Conservation (phyloP, 64 coral and sea anemone species). For the Montipora capricornis region DNA sequence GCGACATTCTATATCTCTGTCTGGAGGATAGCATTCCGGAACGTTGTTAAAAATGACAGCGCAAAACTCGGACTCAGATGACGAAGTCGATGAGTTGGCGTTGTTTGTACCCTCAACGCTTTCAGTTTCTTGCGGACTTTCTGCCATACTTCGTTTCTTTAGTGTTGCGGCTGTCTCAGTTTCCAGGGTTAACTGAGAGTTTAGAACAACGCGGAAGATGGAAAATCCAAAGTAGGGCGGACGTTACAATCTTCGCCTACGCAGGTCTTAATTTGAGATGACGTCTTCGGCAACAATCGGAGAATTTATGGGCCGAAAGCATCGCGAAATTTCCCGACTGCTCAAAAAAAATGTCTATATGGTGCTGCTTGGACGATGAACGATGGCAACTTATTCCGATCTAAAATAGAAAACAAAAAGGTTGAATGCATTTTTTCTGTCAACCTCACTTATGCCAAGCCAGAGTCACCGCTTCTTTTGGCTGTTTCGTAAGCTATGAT, state of each 20-base stretch:
- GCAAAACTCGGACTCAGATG: constrained; percentile 73
- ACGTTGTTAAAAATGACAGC: constrained; percentile 92
- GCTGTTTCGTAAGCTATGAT: no score
- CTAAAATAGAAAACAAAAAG: no score
- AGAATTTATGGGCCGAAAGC: background rate
- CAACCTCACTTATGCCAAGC: no score
- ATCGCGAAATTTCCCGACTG: background rate
- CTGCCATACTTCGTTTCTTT: constrained; percentile 55
- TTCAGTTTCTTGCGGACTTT: constrained; percentile 38
- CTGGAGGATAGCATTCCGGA: constrained; percentile 77
- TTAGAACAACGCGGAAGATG: background rate
- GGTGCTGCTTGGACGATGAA: background rate
- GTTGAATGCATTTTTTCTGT: no score
- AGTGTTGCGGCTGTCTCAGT: background rate
- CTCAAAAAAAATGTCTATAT: background rate
- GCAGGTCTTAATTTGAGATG: background rate
- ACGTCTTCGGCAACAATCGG: constrained; percentile 16
- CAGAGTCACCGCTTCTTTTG: no score
- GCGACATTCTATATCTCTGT: constrained; percentile 84
- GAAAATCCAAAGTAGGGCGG: background rate
- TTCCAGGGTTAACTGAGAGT: background rate
- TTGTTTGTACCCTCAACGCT: background rate
- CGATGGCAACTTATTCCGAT: no score
- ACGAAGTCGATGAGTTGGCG: constrained; percentile 13
- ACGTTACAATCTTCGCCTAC: background rate